phyloP scores from a whole-genome alignment of 2,797 vertebrate species.

The Nyctibius grandis region DNA sequence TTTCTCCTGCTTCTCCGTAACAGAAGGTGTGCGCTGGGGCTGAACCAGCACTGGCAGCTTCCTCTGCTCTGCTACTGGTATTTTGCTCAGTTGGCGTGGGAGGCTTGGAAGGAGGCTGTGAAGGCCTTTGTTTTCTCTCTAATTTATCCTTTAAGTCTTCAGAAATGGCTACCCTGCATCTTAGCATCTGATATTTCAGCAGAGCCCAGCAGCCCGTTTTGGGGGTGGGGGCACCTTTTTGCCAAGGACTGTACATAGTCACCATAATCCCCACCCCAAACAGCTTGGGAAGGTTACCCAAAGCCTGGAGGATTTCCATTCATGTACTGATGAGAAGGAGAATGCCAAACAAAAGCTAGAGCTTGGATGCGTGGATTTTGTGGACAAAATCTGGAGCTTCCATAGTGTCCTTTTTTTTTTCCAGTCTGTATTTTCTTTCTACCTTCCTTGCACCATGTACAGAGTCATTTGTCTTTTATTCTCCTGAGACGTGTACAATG shows the following conservation, averaged over 20 bases:
- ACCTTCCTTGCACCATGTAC: neutral
- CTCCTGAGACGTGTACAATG: neutral
- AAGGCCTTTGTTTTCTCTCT: neutral
- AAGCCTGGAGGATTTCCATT: neutral
- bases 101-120: neutral
- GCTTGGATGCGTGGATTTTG: neutral
- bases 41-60: neutral
- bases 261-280: neutral
- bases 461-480: conserved; percentile 12
- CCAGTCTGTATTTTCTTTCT: neutral
- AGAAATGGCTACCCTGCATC: neutral
- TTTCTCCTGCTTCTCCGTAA: neutral
- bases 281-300: neutral
- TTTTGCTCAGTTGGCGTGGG: neutral
- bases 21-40: neutral
- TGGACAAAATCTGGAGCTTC: neutral
- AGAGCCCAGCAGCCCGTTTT: neutral
- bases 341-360: neutral
- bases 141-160: neutral
- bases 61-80: neutral
- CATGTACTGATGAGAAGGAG: neutral
- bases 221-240: neutral
- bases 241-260: neutral
- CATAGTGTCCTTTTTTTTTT: neutral
- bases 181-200: neutral